These are phyloP conservation scores for Clarias batrachus DNA, from an alignment of 2,113 vertebrate species.

Conservation along the genomic window DNA sequence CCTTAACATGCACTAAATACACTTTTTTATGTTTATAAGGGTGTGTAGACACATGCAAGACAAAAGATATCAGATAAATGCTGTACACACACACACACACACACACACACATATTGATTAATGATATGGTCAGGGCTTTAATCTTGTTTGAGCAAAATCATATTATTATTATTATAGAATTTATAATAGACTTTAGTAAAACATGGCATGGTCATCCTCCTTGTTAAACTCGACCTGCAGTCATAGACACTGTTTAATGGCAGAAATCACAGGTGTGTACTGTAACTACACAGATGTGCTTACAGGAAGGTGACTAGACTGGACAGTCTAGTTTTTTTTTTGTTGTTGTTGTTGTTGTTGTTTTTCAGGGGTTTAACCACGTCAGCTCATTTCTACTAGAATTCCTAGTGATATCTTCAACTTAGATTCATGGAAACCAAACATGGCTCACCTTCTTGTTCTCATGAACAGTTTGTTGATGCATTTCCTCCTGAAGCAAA, in stretches of 20 bases:
- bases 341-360: too few relatives aligned
- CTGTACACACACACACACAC: neutral
- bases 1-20: neutral
- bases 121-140: neutral
- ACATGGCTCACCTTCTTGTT: neutral
- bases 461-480: neutral
- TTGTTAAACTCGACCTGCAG: neutral
- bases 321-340: neutral
- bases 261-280: neutral
- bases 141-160: neutral
- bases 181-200: neutral
- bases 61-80: neutral
- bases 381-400: neutral
- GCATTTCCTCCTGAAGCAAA: neutral
- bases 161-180: neutral
- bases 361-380: neutral
- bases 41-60: neutral
- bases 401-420: neutral
- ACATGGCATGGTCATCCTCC: neutral
- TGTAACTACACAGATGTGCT: neutral
- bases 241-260: neutral
- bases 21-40: neutral
- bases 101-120: too few relatives aligned
- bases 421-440: neutral
- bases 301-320: neutral